Evolutionary conservation across 2,888 invertebrate species (phyloP).

Genomic region (Polydrusus pterygomalis): DNA sequence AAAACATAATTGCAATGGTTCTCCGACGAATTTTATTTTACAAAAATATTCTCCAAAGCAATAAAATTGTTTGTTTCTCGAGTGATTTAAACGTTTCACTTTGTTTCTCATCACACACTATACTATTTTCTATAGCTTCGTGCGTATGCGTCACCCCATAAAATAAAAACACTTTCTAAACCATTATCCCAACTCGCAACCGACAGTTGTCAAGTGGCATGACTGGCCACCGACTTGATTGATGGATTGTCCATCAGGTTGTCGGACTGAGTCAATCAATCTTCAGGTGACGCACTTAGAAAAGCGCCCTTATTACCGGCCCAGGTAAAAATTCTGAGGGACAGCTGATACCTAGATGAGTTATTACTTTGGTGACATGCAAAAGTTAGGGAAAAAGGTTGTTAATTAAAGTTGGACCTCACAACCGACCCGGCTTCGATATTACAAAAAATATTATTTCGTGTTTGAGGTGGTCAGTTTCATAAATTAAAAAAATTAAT

Average conservation of each 20-base stretch:
- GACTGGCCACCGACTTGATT: slow-evolving; percentile 47
- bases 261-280: slow-evolving; percentile 51
- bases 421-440: background rate
- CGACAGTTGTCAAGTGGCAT: slow-evolving; percentile 53
- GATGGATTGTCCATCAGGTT: slow-evolving; percentile 53
- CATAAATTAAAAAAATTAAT: background rate
- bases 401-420: slow-evolving; percentile 27
- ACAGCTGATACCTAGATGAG: slow-evolving; percentile 52
- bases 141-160: background rate
- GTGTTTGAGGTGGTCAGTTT: too few species aligned
- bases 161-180: slow-evolving; percentile 28
- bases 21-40: too few species aligned
- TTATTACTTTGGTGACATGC: slow-evolving; percentile 49
- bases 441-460: too few species aligned
- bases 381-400: slow-evolving; percentile 32
- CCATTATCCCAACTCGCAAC: slow-evolving; percentile 34
- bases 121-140: too few species aligned
- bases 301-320: slow-evolving; percentile 37
- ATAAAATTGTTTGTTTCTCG: too few species aligned
- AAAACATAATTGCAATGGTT: too few species aligned
- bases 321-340: slow-evolving; percentile 52
- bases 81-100: too few species aligned
- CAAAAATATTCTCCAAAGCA: too few species aligned
- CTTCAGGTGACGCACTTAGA: slow-evolving; percentile 50
- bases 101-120: too few species aligned